Percentiles rank a stretch among this genome's conserved stretches.
Evolutionary conservation across 2,113 vertebrate species (phyloP).

Genomic region (Indri indri): DNA sequence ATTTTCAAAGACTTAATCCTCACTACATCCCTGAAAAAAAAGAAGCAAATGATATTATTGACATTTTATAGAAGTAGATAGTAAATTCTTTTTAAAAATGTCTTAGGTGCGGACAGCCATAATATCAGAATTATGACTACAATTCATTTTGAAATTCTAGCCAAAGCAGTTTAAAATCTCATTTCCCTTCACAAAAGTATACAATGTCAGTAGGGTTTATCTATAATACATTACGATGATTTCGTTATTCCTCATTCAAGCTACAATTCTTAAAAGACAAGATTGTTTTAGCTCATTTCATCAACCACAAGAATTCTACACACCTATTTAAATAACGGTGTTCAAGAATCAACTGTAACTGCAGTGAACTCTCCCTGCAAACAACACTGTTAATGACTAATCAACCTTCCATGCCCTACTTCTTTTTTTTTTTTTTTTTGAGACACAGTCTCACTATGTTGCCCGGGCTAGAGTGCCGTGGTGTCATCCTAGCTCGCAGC

Average conservation of each 20-base stretch:
- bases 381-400: not conserved
- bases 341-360: not conserved
- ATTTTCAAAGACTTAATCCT: slow-evolving; percentile 33
- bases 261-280: slow-evolving; percentile 8
- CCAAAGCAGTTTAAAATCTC: not conserved
- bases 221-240: not conserved
- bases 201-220: slow-evolving; percentile 28
- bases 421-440: too few relatives aligned
- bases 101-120: not conserved
- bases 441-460: too few relatives aligned
- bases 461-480: too few relatives aligned
- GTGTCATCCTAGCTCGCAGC: too few relatives aligned
- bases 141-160: slow-evolving; percentile 54
- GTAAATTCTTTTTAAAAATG: slow-evolving; percentile 13
- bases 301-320: not conserved
- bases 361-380: not conserved
- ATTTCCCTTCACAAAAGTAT: not conserved
- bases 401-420: not conserved
- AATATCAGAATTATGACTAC: not conserved
- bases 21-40: not conserved
- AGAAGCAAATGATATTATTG: slow-evolving; percentile 6
- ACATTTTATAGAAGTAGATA: slow-evolving; percentile 34
- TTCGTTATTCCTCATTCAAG: slow-evolving; percentile 5
- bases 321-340: not conserved
- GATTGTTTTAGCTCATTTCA: not conserved